Percentiles rank a stretch among this genome's conserved stretches.
phyloP scores from a whole-genome alignment of 2,113 vertebrate genomes.

The Tragulus kanchil region DNA sequence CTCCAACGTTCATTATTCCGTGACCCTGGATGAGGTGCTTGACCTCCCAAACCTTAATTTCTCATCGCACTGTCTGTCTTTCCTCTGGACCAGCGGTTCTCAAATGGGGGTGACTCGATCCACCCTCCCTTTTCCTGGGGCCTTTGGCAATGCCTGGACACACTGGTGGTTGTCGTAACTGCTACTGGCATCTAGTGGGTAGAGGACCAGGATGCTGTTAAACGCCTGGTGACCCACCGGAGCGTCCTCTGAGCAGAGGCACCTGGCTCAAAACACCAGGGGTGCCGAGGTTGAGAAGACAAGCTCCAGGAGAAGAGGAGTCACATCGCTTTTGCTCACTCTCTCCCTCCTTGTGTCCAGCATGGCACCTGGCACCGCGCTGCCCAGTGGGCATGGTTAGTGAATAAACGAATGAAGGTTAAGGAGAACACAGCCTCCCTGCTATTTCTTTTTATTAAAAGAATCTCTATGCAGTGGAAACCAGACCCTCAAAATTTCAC shows the following conservation, averaged over 20 bases:
- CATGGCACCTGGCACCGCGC: neutral
- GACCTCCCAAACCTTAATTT: neutral
- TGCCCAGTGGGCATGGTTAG: neutral
- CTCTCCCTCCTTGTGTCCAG: neutral
- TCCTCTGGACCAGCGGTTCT: neutral
- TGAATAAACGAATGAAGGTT: neutral
- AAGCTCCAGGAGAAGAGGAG: neutral
- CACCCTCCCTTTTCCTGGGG: neutral
- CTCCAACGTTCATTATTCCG: neutral
- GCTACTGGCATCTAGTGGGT: neutral
- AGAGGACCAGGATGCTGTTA: neutral
- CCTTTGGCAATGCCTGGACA: neutral
- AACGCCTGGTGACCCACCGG: accelerated
- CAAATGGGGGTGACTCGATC: neutral
- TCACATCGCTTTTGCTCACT: neutral
- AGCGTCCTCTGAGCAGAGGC: neutral
- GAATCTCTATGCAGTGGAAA: neutral
- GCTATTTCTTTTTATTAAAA: neutral
- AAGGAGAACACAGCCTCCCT: neutral
- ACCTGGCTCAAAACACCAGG: neutral
- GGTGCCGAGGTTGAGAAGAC: neutral
- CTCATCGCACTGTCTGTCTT: no score
- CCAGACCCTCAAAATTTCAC: neutral
- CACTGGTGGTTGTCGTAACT: neutral
- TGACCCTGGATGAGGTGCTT: neutral